Evolutionary conservation across 37 sponge, comb jelly and placozoan species (phyloP).

Genomic region (Haliclona indistincta): DNA sequence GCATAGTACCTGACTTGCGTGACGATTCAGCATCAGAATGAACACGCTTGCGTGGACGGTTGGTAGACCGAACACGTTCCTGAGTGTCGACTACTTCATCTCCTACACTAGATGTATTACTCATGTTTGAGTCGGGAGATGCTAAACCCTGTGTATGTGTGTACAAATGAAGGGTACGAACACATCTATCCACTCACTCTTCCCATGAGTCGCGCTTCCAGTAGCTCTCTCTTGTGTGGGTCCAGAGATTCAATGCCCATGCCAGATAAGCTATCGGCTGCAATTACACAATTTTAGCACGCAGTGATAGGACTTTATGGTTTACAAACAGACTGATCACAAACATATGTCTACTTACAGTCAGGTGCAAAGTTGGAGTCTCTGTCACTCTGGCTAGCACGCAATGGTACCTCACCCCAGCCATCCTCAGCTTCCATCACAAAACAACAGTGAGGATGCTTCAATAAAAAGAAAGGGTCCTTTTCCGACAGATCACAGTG

Average conservation of each 20-base stretch:
- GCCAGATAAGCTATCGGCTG: slow-evolving; percentile 10
- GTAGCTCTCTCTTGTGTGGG: slow-evolving; percentile 78
- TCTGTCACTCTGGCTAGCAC: neutral
- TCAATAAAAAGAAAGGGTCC: too few species aligned
- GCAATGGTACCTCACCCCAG: neutral
- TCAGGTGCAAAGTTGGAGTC: neutral
- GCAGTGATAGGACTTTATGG: neutral
- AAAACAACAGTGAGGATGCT: too few species aligned
- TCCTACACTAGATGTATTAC: slow-evolving; percentile 12
- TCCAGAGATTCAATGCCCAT: slow-evolving; percentile 59
- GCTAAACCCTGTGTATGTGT: neutral
- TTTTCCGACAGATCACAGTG: neutral
- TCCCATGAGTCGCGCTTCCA: slow-evolving; percentile 85
- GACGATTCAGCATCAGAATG: neutral
- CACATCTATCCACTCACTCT: neutral
- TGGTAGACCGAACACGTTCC: neutral
- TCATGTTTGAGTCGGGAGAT: slow-evolving; percentile 37
- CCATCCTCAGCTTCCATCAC: neutral
- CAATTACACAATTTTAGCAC: neutral
- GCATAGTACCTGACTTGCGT: too few species aligned
- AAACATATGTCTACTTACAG: neutral
- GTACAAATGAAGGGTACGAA: neutral
- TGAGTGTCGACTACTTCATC: slow-evolving; percentile 1
- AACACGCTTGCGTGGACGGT: neutral
- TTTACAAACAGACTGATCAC: neutral